Base-by-base conservation (phyloP, 2,113 vertebrate genomes). In the Castor canadensis region DNA sequence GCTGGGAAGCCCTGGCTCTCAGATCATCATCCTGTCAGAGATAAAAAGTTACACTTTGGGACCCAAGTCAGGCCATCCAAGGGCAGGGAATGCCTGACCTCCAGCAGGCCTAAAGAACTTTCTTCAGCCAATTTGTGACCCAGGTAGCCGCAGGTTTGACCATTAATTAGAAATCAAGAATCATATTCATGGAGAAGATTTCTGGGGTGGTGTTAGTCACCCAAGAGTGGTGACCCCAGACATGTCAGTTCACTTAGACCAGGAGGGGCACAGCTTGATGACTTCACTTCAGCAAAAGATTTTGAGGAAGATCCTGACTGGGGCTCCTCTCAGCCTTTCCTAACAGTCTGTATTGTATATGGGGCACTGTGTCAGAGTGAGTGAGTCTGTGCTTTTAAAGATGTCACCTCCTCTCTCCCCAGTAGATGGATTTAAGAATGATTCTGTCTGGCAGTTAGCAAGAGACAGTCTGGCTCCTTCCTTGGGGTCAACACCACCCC, bases 261-360 rank as follows among this genome's bases (percentile, higher is more conserved):
- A 12, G 0, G 4, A 56, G n/a, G 30, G 62, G 38, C 5, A 32
- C 24, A 35, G 0, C 32, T n/a, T 47, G 40, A 22, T n/a, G 26
- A 47, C 38, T 0, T 43, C 1, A 0, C 45, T 26, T 93, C 77
- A 5, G 24, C 26, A 60, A 26, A 66, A 72, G n/a, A 32, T 15
- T 9, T n/a, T 83, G 45, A 89, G 56, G 77, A 95, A 43, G 72
- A 28, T 10, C 56, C 91, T 12, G 16, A 16, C 20, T 47, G 6
- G 26, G 19, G 28, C 32, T 71, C 38, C 64, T n/a, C 3, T 19
- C 76, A n/a, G n/a, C 38, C 60, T 72, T 93, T 62, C 49, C 76
- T 43, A 40, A 43, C 4, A 11, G 32, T 40, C 73, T 47, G 17
- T 17, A 26, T 76, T 95, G 75, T n/a, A 20, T n/a, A 56, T 47